Evolutionary conservation across 2,113 vertebrate species (phyloP), one percentile per base, ranked within the genome.

Genomic region (Dunckerocampus dactyliophorus): DNA sequence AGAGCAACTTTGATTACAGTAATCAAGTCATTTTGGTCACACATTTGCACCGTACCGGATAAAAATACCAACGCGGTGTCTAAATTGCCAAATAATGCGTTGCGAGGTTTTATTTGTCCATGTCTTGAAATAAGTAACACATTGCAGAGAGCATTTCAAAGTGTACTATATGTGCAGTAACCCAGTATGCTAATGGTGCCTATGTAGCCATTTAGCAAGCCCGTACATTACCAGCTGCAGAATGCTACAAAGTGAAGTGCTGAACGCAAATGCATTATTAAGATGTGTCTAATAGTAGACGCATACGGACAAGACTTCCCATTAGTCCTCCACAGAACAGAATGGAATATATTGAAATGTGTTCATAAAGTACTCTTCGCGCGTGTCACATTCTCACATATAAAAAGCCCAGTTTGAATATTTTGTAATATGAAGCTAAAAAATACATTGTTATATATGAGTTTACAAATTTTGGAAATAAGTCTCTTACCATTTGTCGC

Each of bases 61-160:
- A 46, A 58, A 70, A 45, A 53, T 56, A 56, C 62, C 28, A 63
- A 34, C 42, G 55, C 13, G 51, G 8, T 60, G 12, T 43, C 62
- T 65, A 60, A 68, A 68, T 54, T 22, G n/a, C 57, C 60, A 72
- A 21, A 20, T 63, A 67, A 78, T 75, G 48, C 16, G 21, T 54
- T 21, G 4, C 43, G 37, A 54, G 37, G 6, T 65, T 65, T 62
- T 39, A 3, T 59, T 61, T 21, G 20, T 21, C 2, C 60, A 43
- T 14, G 15, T 51, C 24, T 14, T 1, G 1, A 17, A 16, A 22
- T 68, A 21, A 62, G 68, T 74, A 47, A 47, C n/a, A 74, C 47
- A 76, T 66, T 48, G 61, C 24, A 49, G 53, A 45, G 15, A 72
- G 69, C 43, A 52, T 60, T 62, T 62, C n/a, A 74, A 74, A 63